These are phyloP conservation scores for Anastatus disparis DNA, from an alignment of 1,140 invertebrate genomes.

Conservation along the genomic window DNA sequence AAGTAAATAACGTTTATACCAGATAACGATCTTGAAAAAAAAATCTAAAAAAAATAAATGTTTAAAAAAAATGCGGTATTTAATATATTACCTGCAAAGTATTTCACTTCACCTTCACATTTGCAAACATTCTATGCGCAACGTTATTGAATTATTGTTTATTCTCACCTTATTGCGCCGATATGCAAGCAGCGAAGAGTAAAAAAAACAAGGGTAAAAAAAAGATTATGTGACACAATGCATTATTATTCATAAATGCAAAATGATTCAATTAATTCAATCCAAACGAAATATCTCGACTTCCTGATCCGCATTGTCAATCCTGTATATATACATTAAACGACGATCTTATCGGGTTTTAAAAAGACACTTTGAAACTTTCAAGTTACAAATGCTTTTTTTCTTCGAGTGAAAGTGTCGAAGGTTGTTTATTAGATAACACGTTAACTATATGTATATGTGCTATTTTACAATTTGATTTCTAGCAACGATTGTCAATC, in stretches of 20 bases:
- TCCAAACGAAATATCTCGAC: too few relatives aligned
- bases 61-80: too few relatives aligned
- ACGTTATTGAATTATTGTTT: background rate
- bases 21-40: background rate
- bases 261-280: too few relatives aligned
- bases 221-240: background rate
- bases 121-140: background rate
- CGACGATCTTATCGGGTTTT: conserved; percentile 6
- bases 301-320: background rate
- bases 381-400: background rate
- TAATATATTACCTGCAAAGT: background rate
- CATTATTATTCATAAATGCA: conserved; percentile 2
- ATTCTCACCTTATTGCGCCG: too few relatives aligned
- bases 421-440: background rate
- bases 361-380: background rate
- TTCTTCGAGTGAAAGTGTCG: conserved; percentile 3
- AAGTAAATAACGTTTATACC: conserved; percentile 3
- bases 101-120: background rate
- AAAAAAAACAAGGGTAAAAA: too few relatives aligned
- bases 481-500: background rate
- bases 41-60: too few relatives aligned
- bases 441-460: too few relatives aligned
- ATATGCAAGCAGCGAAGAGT: too few relatives aligned
- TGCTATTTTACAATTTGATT: background rate
- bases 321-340: too few relatives aligned